Base-by-base conservation (phyloP, 35 echinoderm and acorn worm species). In the Strongylocentrotus purpuratus region DNA sequence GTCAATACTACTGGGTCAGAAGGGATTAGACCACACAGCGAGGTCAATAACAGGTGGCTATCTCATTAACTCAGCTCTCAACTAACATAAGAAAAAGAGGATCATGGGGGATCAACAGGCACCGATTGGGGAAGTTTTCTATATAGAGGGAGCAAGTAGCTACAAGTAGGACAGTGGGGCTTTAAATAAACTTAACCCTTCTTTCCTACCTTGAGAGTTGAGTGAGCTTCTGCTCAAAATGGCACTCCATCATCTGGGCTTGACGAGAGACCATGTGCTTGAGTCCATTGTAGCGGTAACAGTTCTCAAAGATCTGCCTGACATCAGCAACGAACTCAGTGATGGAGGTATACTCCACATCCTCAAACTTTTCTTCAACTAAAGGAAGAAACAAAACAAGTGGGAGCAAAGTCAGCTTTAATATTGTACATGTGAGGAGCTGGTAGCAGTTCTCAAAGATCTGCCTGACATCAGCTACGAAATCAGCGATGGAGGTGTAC, bases 271-370 rank as follows among this genome's bases (percentile, higher is more conserved):
- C 94, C 47, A 52, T 59, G 32, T 97, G 97, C 61, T 96, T 95
- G 17, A 97, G 59, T 31, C 97, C 95, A 58, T 97, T 97, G 86
- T 97, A 97, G n/a, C 97, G 95, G 50, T 97, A 97, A 71, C 97
- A 97, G n/a, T 97, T 97, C 94, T 97, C 97, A 47, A 97, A 33
- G 47, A 97, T 95, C 78, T 94, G 95, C 52, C 97, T 87, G 12
- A 97, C 33, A 45, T 97, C 97, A n/a, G 87, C 46, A 0, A 96
- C 95, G 71, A 97, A 96, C 48, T 97, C 95, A 1, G 97, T 95
- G 91, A 97, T 96, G 50, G 61, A 70, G 2, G 86, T 46, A 52
- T 97, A 97, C 32, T 94, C 97, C 25, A 85, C 33, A 32, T 95
- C 92, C 32, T 94, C 88, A 96, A 97, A 97, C 41, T 97, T 97